Evolutionary conservation across 2,113 vertebrate genomes (phyloP), one percentile per base, ranked within the genome.

Genomic region (Hemibagrus wyckioides): DNA sequence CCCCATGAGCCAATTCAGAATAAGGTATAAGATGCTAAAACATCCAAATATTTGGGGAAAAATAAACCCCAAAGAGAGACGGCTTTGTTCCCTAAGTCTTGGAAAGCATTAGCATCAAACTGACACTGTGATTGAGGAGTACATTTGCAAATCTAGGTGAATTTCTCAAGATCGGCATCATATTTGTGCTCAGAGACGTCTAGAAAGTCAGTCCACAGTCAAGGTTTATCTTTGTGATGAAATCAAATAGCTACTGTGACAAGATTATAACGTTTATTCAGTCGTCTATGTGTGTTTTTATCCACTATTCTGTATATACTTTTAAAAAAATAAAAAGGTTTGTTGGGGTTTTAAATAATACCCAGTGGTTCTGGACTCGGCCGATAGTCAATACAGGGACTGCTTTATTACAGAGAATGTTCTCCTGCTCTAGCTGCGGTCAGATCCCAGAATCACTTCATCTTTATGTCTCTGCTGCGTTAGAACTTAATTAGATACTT

Each of bases 1-100:
- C 69, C n/a, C 48, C 10, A 59, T 86, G 81, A 83, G 83, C 56
- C n/a, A 81, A 84, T 56, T 89, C 82, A 30, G 69, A n/a, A 57
- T 50, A 61, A 44, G 41, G 36, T 25, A 33, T 56, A 59, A 56
- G 82, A 85, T 67, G 15, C 25, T n/a, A 82, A 41, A 87, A 61
- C 6, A 63, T 85, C 48, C 30, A 69, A 17, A 36, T 17, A 4
- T 48, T 33, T 77, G 48, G 65, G 3, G 77, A 7, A n/a, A 1
- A 23, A 3, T 0, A 15, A 15, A 17, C 54, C 19, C 54, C 67
- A 84, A 84, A 63, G 13, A 33, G n/a, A 44, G 33, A 63, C 69
- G 30, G 84, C 80, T 83, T 73, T 28, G 39, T 36, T 83, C 61
- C 41, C 50, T 41, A 14, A 33, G n/a, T 48, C 44, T 48, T 8